Conservation (phyloP, 37 sponge, comb jelly and placozoan genomes). For the Geodia barretti region DNA sequence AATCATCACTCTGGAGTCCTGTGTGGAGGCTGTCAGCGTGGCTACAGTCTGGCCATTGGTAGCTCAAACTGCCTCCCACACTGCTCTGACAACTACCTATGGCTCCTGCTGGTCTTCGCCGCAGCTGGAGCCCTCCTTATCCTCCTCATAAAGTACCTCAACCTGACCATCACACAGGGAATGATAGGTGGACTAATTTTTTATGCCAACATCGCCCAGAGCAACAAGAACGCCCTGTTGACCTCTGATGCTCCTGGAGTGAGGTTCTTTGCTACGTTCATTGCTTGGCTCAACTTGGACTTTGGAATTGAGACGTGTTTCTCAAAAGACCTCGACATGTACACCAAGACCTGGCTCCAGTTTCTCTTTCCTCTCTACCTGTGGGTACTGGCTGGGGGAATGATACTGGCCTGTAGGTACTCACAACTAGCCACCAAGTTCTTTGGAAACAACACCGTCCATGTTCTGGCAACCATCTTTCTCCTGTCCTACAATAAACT, state of each 20-base stretch:
- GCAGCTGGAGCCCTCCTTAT: slow-evolving; percentile 19
- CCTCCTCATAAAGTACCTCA: slow-evolving; percentile 6
- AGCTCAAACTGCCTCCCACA: slow-evolving; percentile 1
- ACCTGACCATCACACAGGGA: slow-evolving; percentile 42
- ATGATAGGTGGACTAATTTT: slow-evolving; percentile 40
- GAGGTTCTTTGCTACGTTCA: background rate
- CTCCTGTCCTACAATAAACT: background rate
- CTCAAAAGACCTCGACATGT: slow-evolving; percentile 35
- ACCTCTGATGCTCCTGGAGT: background rate
- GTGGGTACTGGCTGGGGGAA: background rate
- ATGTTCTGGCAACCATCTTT: background rate
- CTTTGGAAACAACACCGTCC: background rate
- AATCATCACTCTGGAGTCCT: slow-evolving; percentile 36
- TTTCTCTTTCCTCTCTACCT: slow-evolving; percentile 18
- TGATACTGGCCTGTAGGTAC: background rate
- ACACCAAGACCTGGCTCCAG: slow-evolving; percentile 11
- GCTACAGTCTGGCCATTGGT: slow-evolving; percentile 33
- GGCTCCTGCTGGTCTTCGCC: slow-evolving; percentile 22
- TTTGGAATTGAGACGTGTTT: slow-evolving; percentile 36
- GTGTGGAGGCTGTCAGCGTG: slow-evolving; percentile 35
- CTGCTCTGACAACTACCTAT: slow-evolving; percentile 14
- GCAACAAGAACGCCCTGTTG: slow-evolving; percentile 1
- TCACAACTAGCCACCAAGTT: background rate
- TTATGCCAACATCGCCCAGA: slow-evolving; percentile 31
- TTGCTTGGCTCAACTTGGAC: slow-evolving; percentile 31